These are phyloP conservation scores for Melanostigma gelatinosum DNA, from an alignment of 2,113 vertebrate genomes.

Conservation along the genomic window DNA sequence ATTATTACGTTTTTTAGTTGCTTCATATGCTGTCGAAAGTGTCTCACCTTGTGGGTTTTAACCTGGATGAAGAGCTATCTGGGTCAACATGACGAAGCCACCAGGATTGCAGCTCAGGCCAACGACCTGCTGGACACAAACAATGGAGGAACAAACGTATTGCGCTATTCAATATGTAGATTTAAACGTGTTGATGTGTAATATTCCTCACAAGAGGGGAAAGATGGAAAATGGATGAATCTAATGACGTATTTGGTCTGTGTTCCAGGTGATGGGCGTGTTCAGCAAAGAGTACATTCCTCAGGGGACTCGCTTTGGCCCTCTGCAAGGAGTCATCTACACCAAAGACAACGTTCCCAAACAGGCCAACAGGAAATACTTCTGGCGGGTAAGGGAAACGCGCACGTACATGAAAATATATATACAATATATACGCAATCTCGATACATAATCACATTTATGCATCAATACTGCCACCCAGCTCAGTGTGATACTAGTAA, in stretches of 20 bases:
- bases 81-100: slow-evolving; percentile 48
- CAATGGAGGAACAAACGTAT: background rate
- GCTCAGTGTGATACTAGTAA: too few species aligned
- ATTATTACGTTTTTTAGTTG: background rate
- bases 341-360: slow-evolving; percentile 83
- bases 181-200: background rate
- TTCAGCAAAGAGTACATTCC: slow-evolving; percentile 86
- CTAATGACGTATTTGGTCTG: slow-evolving; percentile 5
- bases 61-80: slow-evolving; percentile 35
- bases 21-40: slow-evolving; percentile 40
- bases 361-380: slow-evolving; percentile 83
- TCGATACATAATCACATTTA: background rate
- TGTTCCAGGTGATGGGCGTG: slow-evolving; percentile 82
- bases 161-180: background rate
- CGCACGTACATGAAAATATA: background rate
- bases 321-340: slow-evolving; percentile 82
- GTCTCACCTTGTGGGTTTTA: slow-evolving; percentile 57
- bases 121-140: slow-evolving; percentile 4
- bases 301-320: slow-evolving; percentile 83
- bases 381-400: slow-evolving; percentile 83
- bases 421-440: background rate
- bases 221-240: background rate
- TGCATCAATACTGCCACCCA: background rate
- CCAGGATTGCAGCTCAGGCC: background rate
- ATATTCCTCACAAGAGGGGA: background rate